These are phyloP conservation scores for Pammene aurita DNA, from an alignment of 2,888 invertebrate genomes.

Conservation along the genomic window DNA sequence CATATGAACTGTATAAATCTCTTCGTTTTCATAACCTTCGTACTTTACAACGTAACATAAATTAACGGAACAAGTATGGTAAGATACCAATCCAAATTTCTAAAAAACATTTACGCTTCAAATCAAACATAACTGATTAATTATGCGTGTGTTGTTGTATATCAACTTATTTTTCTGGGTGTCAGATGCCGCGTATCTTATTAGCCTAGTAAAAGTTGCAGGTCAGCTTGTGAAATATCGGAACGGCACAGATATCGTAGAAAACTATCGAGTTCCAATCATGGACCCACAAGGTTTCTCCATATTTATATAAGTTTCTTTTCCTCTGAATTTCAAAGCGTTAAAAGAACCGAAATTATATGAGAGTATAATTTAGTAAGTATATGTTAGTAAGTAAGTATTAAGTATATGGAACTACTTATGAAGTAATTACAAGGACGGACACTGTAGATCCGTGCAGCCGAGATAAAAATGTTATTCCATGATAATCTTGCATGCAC, in stretches of 20 bases:
- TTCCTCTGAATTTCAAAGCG: neutral
- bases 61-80: conserved; percentile 14
- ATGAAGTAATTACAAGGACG: no score
- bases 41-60: neutral
- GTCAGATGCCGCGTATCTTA: conserved; percentile 32
- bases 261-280: conserved; percentile 32
- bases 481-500: no score
- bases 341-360: neutral
- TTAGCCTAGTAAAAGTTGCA: conserved; percentile 45
- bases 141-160: conserved; percentile 32
- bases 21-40: neutral
- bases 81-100: conserved; percentile 7
- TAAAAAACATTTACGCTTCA: conserved; percentile 19
- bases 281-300: conserved; percentile 5
- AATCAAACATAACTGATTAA: conserved; percentile 13
- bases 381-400: no score
- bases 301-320: conserved; percentile 26
- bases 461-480: no score
- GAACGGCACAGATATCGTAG: conserved; percentile 36
- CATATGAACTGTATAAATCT: neutral
- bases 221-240: conserved; percentile 45
- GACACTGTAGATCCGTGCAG: no score
- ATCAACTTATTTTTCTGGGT: conserved; percentile 34
- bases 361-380: neutral
- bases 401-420: no score